Base-by-base conservation (phyloP, 2,888 invertebrate genomes). In the Coelopa pilipes region DNA sequence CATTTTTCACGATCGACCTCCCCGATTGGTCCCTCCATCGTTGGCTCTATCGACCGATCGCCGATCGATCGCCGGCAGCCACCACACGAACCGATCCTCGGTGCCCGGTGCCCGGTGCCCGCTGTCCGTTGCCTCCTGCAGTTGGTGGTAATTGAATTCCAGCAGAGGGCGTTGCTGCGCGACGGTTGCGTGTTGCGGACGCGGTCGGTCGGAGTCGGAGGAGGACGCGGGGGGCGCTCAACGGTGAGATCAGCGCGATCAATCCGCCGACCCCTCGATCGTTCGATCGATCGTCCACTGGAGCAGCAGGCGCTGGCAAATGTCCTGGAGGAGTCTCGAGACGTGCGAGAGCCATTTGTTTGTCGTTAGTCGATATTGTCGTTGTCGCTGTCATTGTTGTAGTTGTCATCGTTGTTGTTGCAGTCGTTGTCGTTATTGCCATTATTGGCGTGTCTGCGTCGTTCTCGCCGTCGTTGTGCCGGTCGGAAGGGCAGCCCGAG, bases 161-260 rank as follows among this genome's bases (percentile, higher is more conserved):
- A 74, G 72, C 74, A 74, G 76, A 74, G 74, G 76, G 76, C 76
- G 76, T 74, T 72, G 3, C 75, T 76, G n/a, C 50, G 10, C 21
- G 49, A 47, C 49, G 10, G 60, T 50, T 70, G 63, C 63, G 70
- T 70, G 70, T 70, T 50, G 13, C 7, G 34, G 7, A n/a, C n/a
- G n/a, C n/a, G n/a, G n/a, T n/a, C 34, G 34, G 7, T 3, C 34
- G 60, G 57, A 11, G 24, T 19, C 12, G 34, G 3, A 1, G 60
- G 60, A 21, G 60, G 60, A 5, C 1, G 60, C 12, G 21, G 3
- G 60, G 34, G 34, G 34, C 34, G n/a, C n/a, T n/a, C n/a, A n/a
- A n/a, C n/a, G n/a, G 45, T 49, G n/a, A 53, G 13, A 53, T 53
- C 53, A 53, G 10, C 53, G 10, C n/a, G 15, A 53, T 53, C n/a